A percentile compares a stretch with the other conserved stretches of the same genome.
Conservation (phyloP, 2,888 invertebrate genomes). For the Monoplex corrugatus region DNA sequence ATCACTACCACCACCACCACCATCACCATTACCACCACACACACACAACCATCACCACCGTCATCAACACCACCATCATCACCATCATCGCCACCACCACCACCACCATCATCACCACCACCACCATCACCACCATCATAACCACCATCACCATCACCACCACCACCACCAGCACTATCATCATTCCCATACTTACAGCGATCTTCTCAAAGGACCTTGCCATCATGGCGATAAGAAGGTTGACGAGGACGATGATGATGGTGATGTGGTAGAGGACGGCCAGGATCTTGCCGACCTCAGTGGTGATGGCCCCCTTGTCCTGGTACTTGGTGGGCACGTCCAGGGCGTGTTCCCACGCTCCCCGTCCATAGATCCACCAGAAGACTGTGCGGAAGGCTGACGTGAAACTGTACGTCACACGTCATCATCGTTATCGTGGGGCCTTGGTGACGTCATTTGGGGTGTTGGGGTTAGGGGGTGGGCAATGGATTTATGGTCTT, state of each 20-base stretch:
- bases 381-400: constrained; percentile 79
- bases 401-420: constrained; percentile 60
- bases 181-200: constrained; percentile 67
- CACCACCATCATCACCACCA: not conserved
- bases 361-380: constrained; percentile 80
- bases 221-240: constrained; percentile 89
- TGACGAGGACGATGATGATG: constrained; percentile 84
- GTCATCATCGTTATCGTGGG: constrained; percentile 52
- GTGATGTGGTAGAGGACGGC: constrained; percentile 83
- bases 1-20: not conserved
- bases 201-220: constrained; percentile 88
- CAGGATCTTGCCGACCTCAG: constrained; percentile 82
- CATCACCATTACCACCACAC: not conserved
- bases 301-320: constrained; percentile 77
- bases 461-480: not conserved
- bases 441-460: too few relatives aligned
- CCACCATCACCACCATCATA: not conserved
- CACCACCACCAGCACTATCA: not conserved
- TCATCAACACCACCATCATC: not conserved
- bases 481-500: not conserved
- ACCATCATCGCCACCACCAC: not conserved
- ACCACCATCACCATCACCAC: not conserved
- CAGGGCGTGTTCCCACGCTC: constrained; percentile 75
- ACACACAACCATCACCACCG: not conserved
- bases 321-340: constrained; percentile 75